phyloP scores from a whole-genome alignment of 2,888 invertebrate species.

The Reticulitermes lucifugus region DNA sequence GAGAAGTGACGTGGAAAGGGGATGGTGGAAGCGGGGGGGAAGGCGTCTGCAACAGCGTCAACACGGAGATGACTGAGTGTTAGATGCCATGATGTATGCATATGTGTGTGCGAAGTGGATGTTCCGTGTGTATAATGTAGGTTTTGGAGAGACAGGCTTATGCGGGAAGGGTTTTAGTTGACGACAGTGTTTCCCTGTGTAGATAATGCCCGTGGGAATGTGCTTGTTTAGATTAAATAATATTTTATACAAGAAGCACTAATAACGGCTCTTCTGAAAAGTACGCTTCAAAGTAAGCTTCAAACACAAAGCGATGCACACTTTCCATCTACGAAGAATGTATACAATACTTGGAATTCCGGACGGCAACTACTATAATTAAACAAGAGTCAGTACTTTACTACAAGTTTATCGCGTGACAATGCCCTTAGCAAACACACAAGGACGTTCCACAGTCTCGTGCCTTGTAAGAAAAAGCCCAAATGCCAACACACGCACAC shows the following conservation, averaged over 20 bases:
- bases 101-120: constrained; percentile 24
- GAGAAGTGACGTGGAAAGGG: constrained; percentile 11
- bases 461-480: too few relatives aligned
- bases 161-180: constrained; percentile 20
- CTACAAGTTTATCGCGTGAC: too few relatives aligned
- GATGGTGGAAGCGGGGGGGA: too few relatives aligned
- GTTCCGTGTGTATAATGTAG: constrained; percentile 24
- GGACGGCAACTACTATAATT: too few relatives aligned
- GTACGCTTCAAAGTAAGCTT: too few relatives aligned
- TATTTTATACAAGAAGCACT: constrained; percentile 29
- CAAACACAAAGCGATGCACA: too few relatives aligned
- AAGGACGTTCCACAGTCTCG: too few relatives aligned
- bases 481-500: too few relatives aligned
- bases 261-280: neutral
- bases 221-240: constrained; percentile 29
- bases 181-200: constrained; percentile 27
- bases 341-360: too few relatives aligned
- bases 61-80: constrained; percentile 34
- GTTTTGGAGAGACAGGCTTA: constrained; percentile 11
- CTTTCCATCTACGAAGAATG: too few relatives aligned
- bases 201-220: constrained; percentile 35
- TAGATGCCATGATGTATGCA: constrained; percentile 33
- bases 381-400: too few relatives aligned
- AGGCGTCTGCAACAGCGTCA: constrained; percentile 29
- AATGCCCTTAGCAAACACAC: too few relatives aligned